Evolutionary conservation across 2,113 vertebrate species (phyloP), one percentile per base, ranked within the genome.

Genomic region (Planiliza haematocheilus): DNA sequence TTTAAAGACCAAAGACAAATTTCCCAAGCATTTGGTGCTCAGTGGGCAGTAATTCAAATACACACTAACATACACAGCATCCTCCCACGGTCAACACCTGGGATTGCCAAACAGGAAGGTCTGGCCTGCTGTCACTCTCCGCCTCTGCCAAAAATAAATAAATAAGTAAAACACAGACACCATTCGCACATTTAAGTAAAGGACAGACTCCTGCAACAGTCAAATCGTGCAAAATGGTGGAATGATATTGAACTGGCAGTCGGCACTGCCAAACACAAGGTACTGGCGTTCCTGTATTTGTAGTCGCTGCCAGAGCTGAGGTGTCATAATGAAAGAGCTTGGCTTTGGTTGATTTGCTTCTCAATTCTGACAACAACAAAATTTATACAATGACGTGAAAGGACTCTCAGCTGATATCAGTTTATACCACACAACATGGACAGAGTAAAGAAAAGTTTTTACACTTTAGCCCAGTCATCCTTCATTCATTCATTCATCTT

Each of bases 61-160:
- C 69, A 75, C 73, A 75, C 36, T 24, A 11, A 64, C 57, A 58
- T n/a, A n/a, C 80, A 58, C 78, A 55, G 75, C 81, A 21, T 84
- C 87, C 87, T 71, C 89, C 90, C 87, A 90, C 90, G 61, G 79
- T 72, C 77, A 30, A 88, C 90, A 88, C 87, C 81, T 88, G 86
- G 39, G 75, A 24, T 57, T 69, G 80, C 88, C 88, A 89, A 86
- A 70, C 83, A 53, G 71, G 84, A 79, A 41, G 77, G 12, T 67
- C 83, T 84, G 81, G 81, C 84, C 49, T 69, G 82, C 87, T 88
- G 88, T 90, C 88, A 66, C 83, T 85, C 81, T 79, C 73, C 56
- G 48, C 74, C 69, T 77, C 84, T 71, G 88, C 87, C 86, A 85
- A 78, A 41, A 70, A n/a, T n/a, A n/a, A n/a, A n/a, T n/a, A n/a